Conservation (phyloP, 2,113 vertebrate species). For the Chaetodon trifascialis region DNA sequence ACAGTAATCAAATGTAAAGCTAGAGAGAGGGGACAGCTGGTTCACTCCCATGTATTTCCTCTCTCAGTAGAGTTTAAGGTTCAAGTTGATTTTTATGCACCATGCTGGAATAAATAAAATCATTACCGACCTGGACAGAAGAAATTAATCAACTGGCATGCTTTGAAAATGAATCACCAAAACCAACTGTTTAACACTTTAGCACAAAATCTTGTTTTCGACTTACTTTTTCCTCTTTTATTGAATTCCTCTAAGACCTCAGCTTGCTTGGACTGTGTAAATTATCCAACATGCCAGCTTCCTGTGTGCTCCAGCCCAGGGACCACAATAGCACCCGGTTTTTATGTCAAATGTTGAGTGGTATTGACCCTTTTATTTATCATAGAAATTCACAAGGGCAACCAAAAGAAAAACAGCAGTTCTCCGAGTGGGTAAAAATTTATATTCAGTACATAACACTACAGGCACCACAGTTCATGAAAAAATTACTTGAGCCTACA, state of each 20-base stretch:
- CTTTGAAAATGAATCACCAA: no score
- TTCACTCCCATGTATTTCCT: not conserved
- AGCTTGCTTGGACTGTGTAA: constrained; percentile 29
- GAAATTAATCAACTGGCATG: not conserved
- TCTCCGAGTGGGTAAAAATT: constrained; percentile 13
- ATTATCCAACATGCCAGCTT: constrained; percentile 6
- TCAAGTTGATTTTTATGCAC: not conserved
- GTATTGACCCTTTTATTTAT: not conserved
- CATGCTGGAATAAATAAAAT: not conserved
- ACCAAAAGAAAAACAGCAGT: constrained; percentile 5
- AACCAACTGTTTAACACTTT: no score
- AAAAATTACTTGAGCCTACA: not conserved
- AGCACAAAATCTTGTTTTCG: no score
- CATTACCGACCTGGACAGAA: not conserved
- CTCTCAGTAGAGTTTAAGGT: not conserved
- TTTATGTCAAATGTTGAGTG: not conserved
- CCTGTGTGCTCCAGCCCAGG: no score
- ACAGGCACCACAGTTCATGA: not conserved
- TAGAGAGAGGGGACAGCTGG: not conserved
- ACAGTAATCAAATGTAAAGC: no score
- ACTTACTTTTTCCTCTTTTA: not conserved
- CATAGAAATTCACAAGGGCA: not conserved
- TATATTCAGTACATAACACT: not conserved
- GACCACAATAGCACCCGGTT: not conserved
- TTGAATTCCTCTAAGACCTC: not conserved